These are phyloP conservation scores for Drosophila limbata DNA, from an alignment of 2,888 invertebrate species.

Conservation along the genomic window DNA sequence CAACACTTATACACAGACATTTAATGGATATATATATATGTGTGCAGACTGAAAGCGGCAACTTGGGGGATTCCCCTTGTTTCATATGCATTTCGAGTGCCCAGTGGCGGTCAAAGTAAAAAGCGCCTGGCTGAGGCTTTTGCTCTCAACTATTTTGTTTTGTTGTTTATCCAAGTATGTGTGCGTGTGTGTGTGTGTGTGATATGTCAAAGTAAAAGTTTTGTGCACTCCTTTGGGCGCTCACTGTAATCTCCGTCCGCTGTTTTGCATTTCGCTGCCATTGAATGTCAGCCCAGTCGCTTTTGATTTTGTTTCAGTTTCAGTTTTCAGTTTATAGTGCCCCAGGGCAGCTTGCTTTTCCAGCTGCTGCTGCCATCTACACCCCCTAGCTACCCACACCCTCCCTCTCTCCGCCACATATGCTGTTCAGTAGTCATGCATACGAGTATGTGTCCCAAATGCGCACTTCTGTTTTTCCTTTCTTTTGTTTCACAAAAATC, in stretches of 20 bases:
- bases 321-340: slow-evolving; percentile 4
- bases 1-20: slow-evolving; percentile 25
- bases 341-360: slow-evolving; percentile 33
- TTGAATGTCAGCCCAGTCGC: slow-evolving; percentile 60
- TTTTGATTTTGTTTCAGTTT: slow-evolving; percentile 59
- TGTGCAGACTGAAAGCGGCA: slow-evolving; percentile 17
- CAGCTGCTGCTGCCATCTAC: slow-evolving; percentile 12
- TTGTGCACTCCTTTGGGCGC: slow-evolving; percentile 68
- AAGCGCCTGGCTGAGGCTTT: slow-evolving; percentile 45
- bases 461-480: slow-evolving; percentile 43
- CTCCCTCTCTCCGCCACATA: slow-evolving; percentile 33
- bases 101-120: slow-evolving; percentile 73
- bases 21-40: slow-evolving; percentile 17
- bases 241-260: slow-evolving; percentile 72
- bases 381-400: background rate
- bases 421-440: slow-evolving; percentile 31
- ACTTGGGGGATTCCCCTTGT: slow-evolving; percentile 39
- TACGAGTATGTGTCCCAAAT: slow-evolving; percentile 71
- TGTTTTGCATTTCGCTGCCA: slow-evolving; percentile 69
- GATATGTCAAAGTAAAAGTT: slow-evolving; percentile 76
- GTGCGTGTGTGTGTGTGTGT: slow-evolving; percentile 36
- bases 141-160: slow-evolving; percentile 57
- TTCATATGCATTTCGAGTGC: slow-evolving; percentile 72
- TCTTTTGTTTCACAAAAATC: slow-evolving; percentile 46
- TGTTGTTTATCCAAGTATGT: slow-evolving; percentile 18